A percentile compares a stretch with the other conserved stretches of the same genome.
These are phyloP conservation scores for Vidua chalybeata DNA, from an alignment of 2,113 vertebrate species.

Conservation along the genomic window DNA sequence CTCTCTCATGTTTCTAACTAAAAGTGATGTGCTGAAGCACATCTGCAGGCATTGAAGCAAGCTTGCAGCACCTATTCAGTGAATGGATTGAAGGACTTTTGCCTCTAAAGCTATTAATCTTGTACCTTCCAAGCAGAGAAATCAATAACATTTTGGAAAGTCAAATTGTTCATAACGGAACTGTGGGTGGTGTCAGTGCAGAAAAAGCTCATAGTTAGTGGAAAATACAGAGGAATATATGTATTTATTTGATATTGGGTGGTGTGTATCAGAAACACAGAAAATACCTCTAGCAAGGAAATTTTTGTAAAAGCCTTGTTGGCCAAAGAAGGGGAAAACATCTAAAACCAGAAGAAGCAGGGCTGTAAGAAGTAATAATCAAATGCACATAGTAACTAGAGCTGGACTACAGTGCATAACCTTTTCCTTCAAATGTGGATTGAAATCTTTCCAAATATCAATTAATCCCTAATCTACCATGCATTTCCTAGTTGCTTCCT, in stretches of 20 bases:
- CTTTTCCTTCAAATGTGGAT: slow-evolving; percentile 64
- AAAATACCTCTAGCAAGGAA: neutral
- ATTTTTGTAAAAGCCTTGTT: neutral
- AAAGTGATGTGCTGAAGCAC: neutral
- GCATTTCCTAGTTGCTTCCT: slow-evolving; percentile 69
- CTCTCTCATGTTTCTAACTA: neutral
- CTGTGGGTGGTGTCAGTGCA: neutral
- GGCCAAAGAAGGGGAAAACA: neutral
- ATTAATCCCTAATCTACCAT: slow-evolving; percentile 73
- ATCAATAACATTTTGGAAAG: slow-evolving; percentile 41
- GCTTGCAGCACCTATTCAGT: neutral
- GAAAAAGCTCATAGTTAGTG: neutral
- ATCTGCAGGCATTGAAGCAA: neutral
- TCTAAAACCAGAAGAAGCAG: neutral
- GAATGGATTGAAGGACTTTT: slow-evolving; percentile 35
- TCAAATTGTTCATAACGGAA: slow-evolving; percentile 34
- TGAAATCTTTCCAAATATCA: slow-evolving; percentile 76
- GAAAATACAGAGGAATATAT: neutral
- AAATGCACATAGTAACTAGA: slow-evolving; percentile 46
- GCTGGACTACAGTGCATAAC: slow-evolving; percentile 29
- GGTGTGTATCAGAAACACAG: neutral
- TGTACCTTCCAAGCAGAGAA: slow-evolving; percentile 7
- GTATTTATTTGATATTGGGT: neutral
- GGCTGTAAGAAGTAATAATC: slow-evolving; percentile 7
- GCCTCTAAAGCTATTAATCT: slow-evolving; percentile 23